These are phyloP conservation scores for Pocota personata DNA, from an alignment of 2,888 invertebrate genomes.

Conservation along the genomic window DNA sequence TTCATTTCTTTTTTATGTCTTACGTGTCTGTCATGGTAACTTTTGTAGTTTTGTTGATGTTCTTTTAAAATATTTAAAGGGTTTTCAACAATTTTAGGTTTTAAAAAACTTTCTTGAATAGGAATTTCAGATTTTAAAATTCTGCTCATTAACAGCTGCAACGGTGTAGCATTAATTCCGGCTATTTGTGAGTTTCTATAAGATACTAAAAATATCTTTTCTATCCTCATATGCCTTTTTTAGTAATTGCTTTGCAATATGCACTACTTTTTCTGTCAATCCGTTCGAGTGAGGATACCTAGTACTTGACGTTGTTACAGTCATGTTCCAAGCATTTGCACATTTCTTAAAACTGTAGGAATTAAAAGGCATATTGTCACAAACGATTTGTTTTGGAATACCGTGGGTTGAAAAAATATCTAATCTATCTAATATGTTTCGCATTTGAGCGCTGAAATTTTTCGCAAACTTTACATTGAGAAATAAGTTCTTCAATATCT, in stretches of 20 bases:
- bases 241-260: not conserved
- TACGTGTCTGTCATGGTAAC: not conserved
- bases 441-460: not conserved
- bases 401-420: conserved; percentile 1
- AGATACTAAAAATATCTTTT: not conserved
- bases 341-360: too few species aligned
- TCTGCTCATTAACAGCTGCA: conserved; percentile 1
- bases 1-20: not conserved
- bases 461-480: too few species aligned
- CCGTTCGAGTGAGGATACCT: conserved; percentile 8
- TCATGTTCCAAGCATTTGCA: too few species aligned
- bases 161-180: conserved; percentile 1
- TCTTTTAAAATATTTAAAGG: not conserved
- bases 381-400: too few species aligned
- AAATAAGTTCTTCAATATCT: too few species aligned
- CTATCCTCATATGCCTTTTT: too few species aligned
- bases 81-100: not conserved
- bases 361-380: too few species aligned
- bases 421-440: not conserved
- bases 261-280: not conserved
- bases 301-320: conserved; percentile 1
- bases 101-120: not conserved
- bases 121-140: not conserved
- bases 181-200: not conserved
- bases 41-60: conserved; percentile 1